Conservation (phyloP, 2,797 vertebrate species). For the Crossoptilon crossoptilon region DNA sequence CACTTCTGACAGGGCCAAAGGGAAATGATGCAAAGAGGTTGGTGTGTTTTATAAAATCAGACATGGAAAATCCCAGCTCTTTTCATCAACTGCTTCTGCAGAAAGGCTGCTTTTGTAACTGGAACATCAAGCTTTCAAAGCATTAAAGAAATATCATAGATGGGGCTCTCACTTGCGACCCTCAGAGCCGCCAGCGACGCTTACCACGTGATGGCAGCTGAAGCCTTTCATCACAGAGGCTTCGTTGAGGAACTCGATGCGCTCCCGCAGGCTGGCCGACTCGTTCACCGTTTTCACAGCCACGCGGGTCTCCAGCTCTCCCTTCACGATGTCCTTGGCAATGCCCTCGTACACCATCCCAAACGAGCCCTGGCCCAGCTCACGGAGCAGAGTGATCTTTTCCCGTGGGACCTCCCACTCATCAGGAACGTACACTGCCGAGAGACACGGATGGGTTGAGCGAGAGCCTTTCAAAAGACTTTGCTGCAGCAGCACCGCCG, state of each 20-base stretch:
- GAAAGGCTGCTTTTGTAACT: background rate
- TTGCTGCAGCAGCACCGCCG: background rate
- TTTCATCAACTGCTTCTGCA: background rate
- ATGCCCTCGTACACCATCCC: slow-evolving; percentile 98
- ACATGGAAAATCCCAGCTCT: background rate
- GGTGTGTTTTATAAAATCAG: fast-evolving
- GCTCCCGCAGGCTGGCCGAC: slow-evolving; percentile 92
- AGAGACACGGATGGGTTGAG: slow-evolving; percentile 1
- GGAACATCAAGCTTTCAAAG: background rate
- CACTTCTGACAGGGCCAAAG: background rate
- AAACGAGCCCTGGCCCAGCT: slow-evolving; percentile 97
- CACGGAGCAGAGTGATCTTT: slow-evolving; percentile 90
- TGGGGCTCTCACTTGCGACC: background rate
- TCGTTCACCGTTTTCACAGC: slow-evolving; percentile 98
- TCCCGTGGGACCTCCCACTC: slow-evolving; percentile 97
- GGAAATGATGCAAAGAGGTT: background rate
- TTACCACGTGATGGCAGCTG: slow-evolving; percentile 98
- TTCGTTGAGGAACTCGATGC: slow-evolving; percentile 98
- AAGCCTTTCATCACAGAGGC: slow-evolving; percentile 99
- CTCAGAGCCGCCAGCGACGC: background rate
- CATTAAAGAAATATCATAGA: fast-evolving
- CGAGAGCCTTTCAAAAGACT: fast-evolving
- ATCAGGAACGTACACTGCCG: slow-evolving; percentile 92
- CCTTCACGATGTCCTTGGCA: slow-evolving; percentile 94
- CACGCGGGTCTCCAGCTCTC: slow-evolving; percentile 89